A percentile compares a stretch with the other conserved stretches of the same genome.
These are phyloP conservation scores for Bergia puertoricense DNA, from an alignment of 92 coral and sea anemone genomes.

Conservation along the genomic window DNA sequence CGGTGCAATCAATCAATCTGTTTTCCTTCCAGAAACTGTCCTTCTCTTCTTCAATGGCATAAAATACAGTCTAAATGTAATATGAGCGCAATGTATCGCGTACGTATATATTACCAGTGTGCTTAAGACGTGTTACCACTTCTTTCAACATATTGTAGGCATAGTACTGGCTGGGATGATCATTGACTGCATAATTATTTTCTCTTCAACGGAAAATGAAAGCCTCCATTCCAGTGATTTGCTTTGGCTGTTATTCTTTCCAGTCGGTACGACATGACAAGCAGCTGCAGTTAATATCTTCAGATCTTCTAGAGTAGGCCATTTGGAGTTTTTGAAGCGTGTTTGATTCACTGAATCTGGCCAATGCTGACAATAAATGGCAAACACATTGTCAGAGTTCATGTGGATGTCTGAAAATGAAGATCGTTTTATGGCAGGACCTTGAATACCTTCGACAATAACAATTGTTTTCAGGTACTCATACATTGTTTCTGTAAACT, in stretches of 20 bases:
- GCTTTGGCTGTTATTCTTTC: constrained; percentile 16
- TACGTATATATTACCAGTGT: too few relatives aligned
- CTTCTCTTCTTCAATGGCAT: constrained; percentile 41
- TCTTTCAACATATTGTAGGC: constrained; percentile 20
- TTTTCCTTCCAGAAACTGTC: constrained; percentile 20
- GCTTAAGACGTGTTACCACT: neutral
- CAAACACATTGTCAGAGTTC: constrained; percentile 26
- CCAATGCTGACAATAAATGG: constrained; percentile 29
- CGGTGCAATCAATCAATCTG: neutral
- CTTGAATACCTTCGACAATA: constrained; percentile 38
- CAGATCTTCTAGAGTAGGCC: constrained; percentile 26
- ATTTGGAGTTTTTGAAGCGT: constrained; percentile 21
- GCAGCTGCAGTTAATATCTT: constrained; percentile 6
- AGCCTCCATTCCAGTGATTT: constrained; percentile 43
- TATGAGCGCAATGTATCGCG: constrained; percentile 11
- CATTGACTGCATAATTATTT: neutral
- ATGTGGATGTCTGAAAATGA: constrained; percentile 29
- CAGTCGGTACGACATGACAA: constrained; percentile 37
- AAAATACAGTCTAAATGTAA: constrained; percentile 35
- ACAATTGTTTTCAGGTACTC: constrained; percentile 7
- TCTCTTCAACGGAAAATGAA: constrained; percentile 43
- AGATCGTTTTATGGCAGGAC: constrained; percentile 40
- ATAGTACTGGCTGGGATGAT: constrained; percentile 25
- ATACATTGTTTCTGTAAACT: constrained; percentile 8
- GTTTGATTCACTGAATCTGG: constrained; percentile 1